phyloP scores from a whole-genome alignment of 2,797 vertebrate genomes.

The Delichon dasypus region DNA sequence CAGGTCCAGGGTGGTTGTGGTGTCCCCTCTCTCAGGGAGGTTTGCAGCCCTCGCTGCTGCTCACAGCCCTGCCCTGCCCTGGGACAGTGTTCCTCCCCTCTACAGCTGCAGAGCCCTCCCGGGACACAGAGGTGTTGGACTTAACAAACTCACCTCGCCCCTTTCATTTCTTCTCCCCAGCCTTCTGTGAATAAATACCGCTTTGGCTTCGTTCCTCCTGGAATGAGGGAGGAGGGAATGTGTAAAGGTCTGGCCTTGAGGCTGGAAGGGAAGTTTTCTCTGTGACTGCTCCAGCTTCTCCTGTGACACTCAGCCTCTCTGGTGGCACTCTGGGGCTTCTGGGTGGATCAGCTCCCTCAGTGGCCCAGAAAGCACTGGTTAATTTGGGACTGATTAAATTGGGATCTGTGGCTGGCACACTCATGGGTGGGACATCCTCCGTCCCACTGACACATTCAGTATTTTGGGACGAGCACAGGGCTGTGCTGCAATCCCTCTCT shows the following conservation, averaged over 20 bases:
- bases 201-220: background rate
- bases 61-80: background rate
- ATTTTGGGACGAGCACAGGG: background rate
- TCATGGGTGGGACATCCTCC: rapidly evolving
- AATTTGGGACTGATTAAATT: background rate
- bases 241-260: background rate
- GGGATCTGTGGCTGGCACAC: background rate
- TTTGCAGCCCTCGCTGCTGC: background rate
- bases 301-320: rapidly evolving
- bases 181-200: background rate
- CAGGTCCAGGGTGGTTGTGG: background rate
- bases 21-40: rapidly evolving
- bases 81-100: background rate
- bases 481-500: background rate
- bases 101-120: background rate
- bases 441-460: background rate
- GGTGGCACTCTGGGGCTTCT: background rate
- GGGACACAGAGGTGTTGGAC: background rate
- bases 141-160: background rate
- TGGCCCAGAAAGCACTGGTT: rapidly evolving
- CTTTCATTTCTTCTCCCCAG: background rate
- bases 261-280: background rate
- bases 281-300: background rate
- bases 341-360: background rate
- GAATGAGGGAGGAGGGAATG: background rate